Percentiles rank a stretch among this genome's conserved stretches.
Conservation (phyloP, 2,113 vertebrate species). For the Notothenia coriiceps region DNA sequence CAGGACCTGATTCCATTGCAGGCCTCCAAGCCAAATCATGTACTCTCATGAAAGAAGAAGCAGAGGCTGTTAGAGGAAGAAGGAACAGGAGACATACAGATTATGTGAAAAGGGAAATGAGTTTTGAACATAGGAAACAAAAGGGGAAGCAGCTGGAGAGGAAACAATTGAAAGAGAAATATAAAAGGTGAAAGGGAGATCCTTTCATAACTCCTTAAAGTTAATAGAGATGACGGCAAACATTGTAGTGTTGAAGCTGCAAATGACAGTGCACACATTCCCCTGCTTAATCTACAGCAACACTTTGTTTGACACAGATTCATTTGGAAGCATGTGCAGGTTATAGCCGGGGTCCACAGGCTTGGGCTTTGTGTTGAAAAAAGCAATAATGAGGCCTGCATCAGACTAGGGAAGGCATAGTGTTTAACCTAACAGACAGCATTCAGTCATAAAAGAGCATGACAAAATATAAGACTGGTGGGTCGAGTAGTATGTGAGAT, state of each 20-base stretch:
- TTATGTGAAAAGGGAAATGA: conserved; percentile 17
- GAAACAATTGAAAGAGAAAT: not conserved
- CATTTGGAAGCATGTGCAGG: not conserved
- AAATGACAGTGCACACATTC: not conserved
- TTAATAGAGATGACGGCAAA: not conserved
- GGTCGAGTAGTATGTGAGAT: no score
- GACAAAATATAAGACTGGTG: no score
- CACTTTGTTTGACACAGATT: not conserved
- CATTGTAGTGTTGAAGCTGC: not conserved
- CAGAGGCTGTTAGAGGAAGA: conserved; percentile 45
- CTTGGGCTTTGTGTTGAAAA: not conserved
- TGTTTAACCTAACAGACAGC: no score
- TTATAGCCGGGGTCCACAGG: not conserved
- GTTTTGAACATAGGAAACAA: conserved; percentile 12
- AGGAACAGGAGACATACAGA: not conserved
- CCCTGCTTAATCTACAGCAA: not conserved
- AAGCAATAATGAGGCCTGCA: not conserved
- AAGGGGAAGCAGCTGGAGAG: conserved; percentile 29
- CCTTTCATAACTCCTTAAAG: not conserved
- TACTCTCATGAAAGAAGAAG: conserved; percentile 51
- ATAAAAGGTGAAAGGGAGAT: not conserved
- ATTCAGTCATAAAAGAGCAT: no score
- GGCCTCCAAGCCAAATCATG: conserved; percentile 81
- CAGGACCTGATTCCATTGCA: conserved; percentile 52
- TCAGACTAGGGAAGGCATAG: no score